Conservation (phyloP, 2,888 invertebrate genomes). For the Falcaria lacertinaria region DNA sequence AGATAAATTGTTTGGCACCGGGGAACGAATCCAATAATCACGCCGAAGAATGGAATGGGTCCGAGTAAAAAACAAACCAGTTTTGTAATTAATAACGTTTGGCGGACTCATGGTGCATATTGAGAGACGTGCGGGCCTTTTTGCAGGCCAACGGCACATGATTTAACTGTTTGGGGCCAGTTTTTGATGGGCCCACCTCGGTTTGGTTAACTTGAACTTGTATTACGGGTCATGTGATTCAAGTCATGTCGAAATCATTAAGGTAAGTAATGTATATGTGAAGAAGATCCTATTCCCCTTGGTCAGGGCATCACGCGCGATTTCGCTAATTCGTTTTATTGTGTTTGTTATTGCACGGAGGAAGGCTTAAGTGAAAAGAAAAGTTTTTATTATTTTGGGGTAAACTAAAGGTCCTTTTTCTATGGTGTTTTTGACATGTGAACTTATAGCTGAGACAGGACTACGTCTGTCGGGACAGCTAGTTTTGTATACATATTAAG, state of each 20-base stretch:
- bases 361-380: too few species aligned
- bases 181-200: neutral
- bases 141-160: neutral
- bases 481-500: too few species aligned
- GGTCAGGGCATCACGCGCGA: too few species aligned
- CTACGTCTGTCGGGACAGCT: too few species aligned
- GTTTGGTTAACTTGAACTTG: too few species aligned
- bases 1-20: constrained; percentile 13
- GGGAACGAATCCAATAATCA: constrained; percentile 17
- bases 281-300: too few species aligned
- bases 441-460: too few species aligned
- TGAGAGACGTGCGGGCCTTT: neutral
- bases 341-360: too few species aligned
- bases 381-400: too few species aligned
- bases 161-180: constrained; percentile 1
- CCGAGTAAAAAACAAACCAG: constrained; percentile 1
- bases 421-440: too few species aligned
- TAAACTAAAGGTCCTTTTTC: too few species aligned
- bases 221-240: neutral
- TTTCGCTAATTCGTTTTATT: too few species aligned
- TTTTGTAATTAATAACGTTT: constrained; percentile 2
- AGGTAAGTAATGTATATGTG: neutral
- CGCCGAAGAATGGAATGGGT: neutral
- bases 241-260: neutral
- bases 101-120: constrained; percentile 3